Evolutionary conservation across 1,140 invertebrate species (phyloP).

Genomic region (Caenorhabditis latens): DNA sequence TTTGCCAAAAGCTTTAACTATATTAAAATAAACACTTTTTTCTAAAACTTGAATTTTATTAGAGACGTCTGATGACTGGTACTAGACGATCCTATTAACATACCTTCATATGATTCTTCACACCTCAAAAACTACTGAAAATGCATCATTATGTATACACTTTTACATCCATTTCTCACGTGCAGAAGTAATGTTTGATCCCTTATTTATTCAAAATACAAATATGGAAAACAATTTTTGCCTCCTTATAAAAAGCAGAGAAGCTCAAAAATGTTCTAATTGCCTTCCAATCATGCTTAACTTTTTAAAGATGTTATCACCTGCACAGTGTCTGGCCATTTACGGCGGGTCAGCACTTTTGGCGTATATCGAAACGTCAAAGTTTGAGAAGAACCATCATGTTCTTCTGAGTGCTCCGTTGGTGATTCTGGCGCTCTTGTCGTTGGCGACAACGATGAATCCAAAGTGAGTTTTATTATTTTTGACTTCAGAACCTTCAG

Average conservation of each 20-base stretch:
- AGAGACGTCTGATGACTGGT: neutral
- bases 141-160: neutral
- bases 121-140: neutral
- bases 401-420: conserved; percentile 35
- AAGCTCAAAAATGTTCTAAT: neutral
- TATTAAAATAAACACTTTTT: neutral
- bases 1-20: conserved; percentile 17
- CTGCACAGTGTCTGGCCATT: conserved; percentile 41
- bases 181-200: conserved; percentile 16
- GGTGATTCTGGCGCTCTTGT: neutral
- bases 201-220: neutral
- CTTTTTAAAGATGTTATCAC: conserved; percentile 41
- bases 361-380: conserved; percentile 38
- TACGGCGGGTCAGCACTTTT: conserved; percentile 33
- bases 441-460: conserved; percentile 31
- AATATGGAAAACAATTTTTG: neutral
- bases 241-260: neutral
- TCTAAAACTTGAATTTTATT: neutral
- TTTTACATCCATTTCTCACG: neutral
- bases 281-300: neutral
- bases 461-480: conserved; percentile 29
- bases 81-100: neutral
- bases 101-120: neutral
- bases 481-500: too few species aligned
- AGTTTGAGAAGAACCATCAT: conserved; percentile 43